Evolutionary conservation across 2,888 invertebrate species (phyloP).

Genomic region (Acanthosepion esculentum): DNA sequence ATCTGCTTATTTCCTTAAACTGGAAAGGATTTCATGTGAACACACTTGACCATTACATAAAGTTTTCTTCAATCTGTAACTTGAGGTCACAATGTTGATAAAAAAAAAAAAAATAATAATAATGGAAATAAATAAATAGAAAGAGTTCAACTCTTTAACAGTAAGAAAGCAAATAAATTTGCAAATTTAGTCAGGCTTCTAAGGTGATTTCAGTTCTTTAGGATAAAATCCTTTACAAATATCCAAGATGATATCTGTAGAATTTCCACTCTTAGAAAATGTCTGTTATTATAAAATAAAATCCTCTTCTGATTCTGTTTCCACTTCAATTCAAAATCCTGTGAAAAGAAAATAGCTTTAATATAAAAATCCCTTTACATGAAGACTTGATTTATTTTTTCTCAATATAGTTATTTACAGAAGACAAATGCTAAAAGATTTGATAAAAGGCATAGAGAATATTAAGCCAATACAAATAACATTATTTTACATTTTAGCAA

Average conservation of each 20-base stretch:
- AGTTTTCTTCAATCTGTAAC: background rate
- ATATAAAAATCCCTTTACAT: too few species aligned
- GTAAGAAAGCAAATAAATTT: background rate
- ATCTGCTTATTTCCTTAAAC: background rate
- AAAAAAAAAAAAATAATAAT: background rate
- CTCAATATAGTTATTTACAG: too few species aligned
- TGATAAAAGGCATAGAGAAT: too few species aligned
- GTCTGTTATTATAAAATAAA: background rate
- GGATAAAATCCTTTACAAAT: background rate
- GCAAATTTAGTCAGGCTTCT: background rate
- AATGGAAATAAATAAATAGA: too few species aligned
- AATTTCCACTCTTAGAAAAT: constrained; percentile 11
- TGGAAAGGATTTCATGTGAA: background rate
- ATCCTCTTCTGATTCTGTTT: background rate
- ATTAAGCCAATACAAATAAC: too few species aligned
- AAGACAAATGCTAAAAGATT: too few species aligned
- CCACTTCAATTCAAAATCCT: background rate
- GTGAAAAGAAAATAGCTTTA: background rate
- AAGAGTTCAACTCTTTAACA: background rate
- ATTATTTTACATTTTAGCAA: too few species aligned
- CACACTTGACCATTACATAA: background rate
- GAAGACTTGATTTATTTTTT: too few species aligned
- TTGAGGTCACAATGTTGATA: constrained; percentile 3
- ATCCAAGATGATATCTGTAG: background rate
- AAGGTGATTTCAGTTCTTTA: background rate